Percentiles rank a stretch among this genome's conserved stretches.
These are phyloP conservation scores for Drosophila kohkoa DNA, from an alignment of 1,140 invertebrate genomes.

Conservation along the genomic window DNA sequence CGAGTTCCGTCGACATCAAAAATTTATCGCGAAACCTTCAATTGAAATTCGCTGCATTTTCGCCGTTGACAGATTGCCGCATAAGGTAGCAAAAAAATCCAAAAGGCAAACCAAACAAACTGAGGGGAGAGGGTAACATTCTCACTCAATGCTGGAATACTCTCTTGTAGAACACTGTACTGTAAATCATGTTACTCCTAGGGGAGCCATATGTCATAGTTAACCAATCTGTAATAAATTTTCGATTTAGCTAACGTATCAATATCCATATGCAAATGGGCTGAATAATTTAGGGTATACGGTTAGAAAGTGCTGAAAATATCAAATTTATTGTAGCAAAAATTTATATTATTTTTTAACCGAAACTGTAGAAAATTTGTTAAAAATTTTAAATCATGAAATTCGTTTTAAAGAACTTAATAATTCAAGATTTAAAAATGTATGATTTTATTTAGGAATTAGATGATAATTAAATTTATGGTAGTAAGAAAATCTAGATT, in stretches of 20 bases:
- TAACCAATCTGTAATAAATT: constrained; percentile 65
- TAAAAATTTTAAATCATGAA: too few relatives aligned
- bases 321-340: not conserved
- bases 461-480: too few relatives aligned
- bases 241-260: constrained; percentile 23
- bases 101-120: constrained; percentile 1
- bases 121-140: not conserved
- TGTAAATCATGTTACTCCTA: constrained; percentile 35
- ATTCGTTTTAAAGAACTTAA: too few relatives aligned
- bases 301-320: not conserved
- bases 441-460: too few relatives aligned
- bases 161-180: constrained; percentile 26
- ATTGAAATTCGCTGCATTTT: constrained; percentile 53
- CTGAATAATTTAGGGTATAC: not conserved
- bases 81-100: constrained; percentile 20
- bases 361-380: too few relatives aligned
- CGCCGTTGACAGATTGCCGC: constrained; percentile 34
- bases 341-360: too few relatives aligned
- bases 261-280: not conserved
- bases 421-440: too few relatives aligned
- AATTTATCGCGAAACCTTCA: constrained; percentile 54
- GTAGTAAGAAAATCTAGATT: too few relatives aligned
- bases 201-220: constrained; percentile 56
- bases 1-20: constrained; percentile 20
- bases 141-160: not conserved